These are phyloP conservation scores for Puntigrus tetrazona DNA, from an alignment of 2,113 vertebrate species.

Conservation along the genomic window DNA sequence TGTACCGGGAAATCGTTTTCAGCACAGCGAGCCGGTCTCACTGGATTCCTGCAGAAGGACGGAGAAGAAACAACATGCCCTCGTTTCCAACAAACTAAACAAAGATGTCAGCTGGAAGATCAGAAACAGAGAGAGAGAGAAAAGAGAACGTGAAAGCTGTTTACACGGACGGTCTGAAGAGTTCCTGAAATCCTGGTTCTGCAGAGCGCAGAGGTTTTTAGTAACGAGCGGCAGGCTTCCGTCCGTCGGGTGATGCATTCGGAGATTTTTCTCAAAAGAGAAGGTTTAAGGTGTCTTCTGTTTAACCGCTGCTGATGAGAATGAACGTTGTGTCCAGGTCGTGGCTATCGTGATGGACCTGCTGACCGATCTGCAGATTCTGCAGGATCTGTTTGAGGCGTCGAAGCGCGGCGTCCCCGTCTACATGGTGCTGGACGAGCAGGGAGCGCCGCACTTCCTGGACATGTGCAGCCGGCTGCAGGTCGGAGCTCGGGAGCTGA, in stretches of 20 bases:
- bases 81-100: background rate
- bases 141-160: background rate
- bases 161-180: background rate
- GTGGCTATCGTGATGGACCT: constrained; percentile 94
- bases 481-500: constrained; percentile 78
- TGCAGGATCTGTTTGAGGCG: constrained; percentile 88
- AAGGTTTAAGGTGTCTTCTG: background rate
- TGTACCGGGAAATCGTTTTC: background rate
- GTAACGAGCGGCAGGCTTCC: background rate
- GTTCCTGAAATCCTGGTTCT: background rate
- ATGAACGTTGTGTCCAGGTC: constrained; percentile 73
- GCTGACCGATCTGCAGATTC: constrained; percentile 90
- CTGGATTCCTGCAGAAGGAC: background rate
- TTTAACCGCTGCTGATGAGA: background rate
- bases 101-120: background rate
- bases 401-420: constrained; percentile 81
- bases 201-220: background rate
- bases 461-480: constrained; percentile 89
- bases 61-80: background rate
- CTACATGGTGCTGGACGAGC: constrained; percentile 87
- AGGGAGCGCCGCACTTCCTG: constrained; percentile 81
- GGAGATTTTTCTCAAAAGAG: background rate
- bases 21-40: background rate
- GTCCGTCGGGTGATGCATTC: background rate
- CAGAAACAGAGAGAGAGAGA: background rate